Base-by-base conservation (phyloP, 2,797 vertebrate genomes). In the Urophycis tenuis region DNA sequence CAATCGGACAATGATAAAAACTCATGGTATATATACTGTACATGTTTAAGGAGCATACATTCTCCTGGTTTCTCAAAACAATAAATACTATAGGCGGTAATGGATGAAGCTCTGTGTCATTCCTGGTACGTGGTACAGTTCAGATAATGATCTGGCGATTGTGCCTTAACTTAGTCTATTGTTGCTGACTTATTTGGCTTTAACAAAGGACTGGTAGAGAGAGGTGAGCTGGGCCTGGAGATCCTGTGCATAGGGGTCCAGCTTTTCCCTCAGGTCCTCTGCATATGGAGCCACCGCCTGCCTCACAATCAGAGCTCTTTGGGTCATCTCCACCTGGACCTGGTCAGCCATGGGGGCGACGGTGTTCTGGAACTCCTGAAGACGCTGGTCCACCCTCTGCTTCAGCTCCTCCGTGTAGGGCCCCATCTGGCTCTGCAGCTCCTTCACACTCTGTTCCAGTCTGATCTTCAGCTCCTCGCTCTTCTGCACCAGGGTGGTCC, bases 241-340 rank as follows among this genome's bases (percentile, higher is more conserved):
- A 81, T 94, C 87, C 81, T 93, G 82, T 33, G 92, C 78, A 0
- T 92, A 91, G 71, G 91, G 91, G 81, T 92, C 83, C 79, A 95
- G 84, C 71, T 79, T 92, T 19, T 75, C 88, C 73, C 78, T 92
- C 83, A 93, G 78, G 10, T 92, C 89, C 7, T 92, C 90, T 14
- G 93, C 90, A 0, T 94, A 94, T 72, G 93, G 93, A n/a, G 86
- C 10, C 1, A 93, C 87, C 22, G 91, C 81, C 17, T 94, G 88
- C 75, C 83, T 91, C 64, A 92, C 85, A 80, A 85, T 85, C 80
- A 86, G 81, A 79, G 86, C 87, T 85, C 86, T 92, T 79, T 91
- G 81, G 22, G 34, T 74, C 81, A 93, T 75, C 81, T 91, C 83
- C 31, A 4, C 71, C 84, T 93, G 92, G 67, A 93, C 81, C 53